Evolutionary conservation across 2,797 vertebrate species (phyloP).

Genomic region (Pyrocephalus nanus): DNA sequence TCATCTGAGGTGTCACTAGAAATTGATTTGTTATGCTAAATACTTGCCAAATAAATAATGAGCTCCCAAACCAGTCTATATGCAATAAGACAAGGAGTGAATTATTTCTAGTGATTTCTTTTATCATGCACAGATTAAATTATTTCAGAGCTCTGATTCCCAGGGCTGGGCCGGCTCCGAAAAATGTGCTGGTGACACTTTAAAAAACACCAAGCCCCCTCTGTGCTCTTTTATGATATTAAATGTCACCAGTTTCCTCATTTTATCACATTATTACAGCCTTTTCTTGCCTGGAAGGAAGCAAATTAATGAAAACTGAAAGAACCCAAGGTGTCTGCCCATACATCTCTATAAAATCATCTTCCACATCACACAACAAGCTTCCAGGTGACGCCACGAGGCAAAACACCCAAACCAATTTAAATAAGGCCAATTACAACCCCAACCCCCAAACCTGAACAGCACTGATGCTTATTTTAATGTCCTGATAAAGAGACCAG

Average conservation of each 20-base stretch:
- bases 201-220: slow-evolving; percentile 52
- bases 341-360: slow-evolving; percentile 24
- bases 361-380: not conserved
- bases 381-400: not conserved
- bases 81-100: slow-evolving; percentile 69
- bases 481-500: not conserved
- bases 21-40: slow-evolving; percentile 80
- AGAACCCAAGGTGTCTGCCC: slow-evolving; percentile 15
- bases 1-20: slow-evolving; percentile 66
- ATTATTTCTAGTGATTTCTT: slow-evolving; percentile 71
- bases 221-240: slow-evolving; percentile 65
- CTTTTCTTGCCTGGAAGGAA: slow-evolving; percentile 59
- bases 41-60: slow-evolving; percentile 81
- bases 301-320: slow-evolving; percentile 56
- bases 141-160: slow-evolving; percentile 22
- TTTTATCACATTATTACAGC: slow-evolving; percentile 69
- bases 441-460: not conserved
- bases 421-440: slow-evolving; percentile 26
- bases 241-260: slow-evolving; percentile 67
- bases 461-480: not conserved
- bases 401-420: slow-evolving; percentile 29
- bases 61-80: slow-evolving; percentile 70
- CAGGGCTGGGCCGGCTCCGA: not conserved
- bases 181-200: slow-evolving; percentile 55
- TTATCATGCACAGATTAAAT: slow-evolving; percentile 60